A percentile compares a stretch with the other conserved stretches of the same genome.
Evolutionary conservation across 2,113 vertebrate genomes (phyloP).

Genomic region (Saiga tatarica): DNA sequence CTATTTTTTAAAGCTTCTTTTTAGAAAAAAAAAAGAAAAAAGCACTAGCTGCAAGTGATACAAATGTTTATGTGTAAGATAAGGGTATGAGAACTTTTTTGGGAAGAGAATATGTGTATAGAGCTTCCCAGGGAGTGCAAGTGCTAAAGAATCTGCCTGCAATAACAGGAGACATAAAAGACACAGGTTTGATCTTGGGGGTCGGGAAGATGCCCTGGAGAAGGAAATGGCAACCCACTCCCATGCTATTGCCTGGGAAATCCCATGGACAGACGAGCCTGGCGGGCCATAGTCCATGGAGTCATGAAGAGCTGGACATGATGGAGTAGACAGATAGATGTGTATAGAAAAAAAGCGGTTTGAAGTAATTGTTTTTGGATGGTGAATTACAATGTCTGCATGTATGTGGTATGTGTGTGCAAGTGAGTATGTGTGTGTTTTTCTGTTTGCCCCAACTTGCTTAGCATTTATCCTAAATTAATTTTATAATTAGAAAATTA

Average conservation of each 20-base stretch:
- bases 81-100: not conserved
- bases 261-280: not conserved
- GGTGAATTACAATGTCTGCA: not conserved
- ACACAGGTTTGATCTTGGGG: not conserved
- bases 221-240: not conserved
- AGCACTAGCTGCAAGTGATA: not conserved
- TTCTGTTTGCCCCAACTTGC: not conserved
- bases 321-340: not conserved
- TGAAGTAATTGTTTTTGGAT: not conserved
- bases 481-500: not conserved
- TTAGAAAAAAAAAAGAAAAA: not conserved
- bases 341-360: not conserved
- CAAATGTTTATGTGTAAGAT: not conserved
- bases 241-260: not conserved
- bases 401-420: too few species aligned
- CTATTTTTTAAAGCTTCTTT: not conserved
- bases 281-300: not conserved
- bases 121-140: not conserved
- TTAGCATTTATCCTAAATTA: not conserved
- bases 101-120: not conserved
- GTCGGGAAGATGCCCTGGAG: not conserved
- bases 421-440: not conserved
- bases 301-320: fast-evolving
- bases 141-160: not conserved
- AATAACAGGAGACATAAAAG: not conserved